Percentiles rank a stretch among this genome's conserved stretches.
phyloP scores from a whole-genome alignment of 2,797 vertebrate genomes.

The Chaetophractus vellerosus region DNA sequence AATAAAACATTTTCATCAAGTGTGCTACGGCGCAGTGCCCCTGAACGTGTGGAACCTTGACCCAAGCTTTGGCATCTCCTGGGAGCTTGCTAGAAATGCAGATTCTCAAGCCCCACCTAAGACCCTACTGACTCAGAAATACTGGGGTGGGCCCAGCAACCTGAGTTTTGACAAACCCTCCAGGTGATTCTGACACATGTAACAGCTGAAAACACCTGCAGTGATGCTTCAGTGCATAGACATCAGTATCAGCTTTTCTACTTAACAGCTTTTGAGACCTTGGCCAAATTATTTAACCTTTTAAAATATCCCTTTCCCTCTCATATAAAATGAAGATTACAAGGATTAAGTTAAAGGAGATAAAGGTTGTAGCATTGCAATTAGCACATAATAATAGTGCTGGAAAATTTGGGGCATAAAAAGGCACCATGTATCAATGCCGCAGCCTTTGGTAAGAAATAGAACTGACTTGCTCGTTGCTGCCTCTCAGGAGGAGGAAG shows the following conservation, averaged over 20 bases:
- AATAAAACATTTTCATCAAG: neutral
- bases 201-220: rapidly evolving
- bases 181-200: neutral
- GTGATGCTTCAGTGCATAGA: no score
- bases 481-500: neutral
- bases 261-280: neutral
- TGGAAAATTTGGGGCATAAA: neutral
- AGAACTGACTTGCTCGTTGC: neutral
- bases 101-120: neutral
- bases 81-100: neutral
- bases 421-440: rapidly evolving
- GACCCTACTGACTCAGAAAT: neutral
- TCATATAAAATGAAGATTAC: neutral
- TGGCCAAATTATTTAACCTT: neutral
- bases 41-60: neutral
- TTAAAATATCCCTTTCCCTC: neutral
- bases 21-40: neutral
- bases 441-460: neutral
- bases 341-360: neutral
- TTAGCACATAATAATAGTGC: neutral
- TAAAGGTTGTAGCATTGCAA: neutral
- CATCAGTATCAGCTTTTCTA: neutral
- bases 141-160: no score
- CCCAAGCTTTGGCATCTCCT: neutral
- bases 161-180: neutral